phyloP scores from a whole-genome alignment of 2,113 vertebrate species.

The Apeltes quadracus region DNA sequence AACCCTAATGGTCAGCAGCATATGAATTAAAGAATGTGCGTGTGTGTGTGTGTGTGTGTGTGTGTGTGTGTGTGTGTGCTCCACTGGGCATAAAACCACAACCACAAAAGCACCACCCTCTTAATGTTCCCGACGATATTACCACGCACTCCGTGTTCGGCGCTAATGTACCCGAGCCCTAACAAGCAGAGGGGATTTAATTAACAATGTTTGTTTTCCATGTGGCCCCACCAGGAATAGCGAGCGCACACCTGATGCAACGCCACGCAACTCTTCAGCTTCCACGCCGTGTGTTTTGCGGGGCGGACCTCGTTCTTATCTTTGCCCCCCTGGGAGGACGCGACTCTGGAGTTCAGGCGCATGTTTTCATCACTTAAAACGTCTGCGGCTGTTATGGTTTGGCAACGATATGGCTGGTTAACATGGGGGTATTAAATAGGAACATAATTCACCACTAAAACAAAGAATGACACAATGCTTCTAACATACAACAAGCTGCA shows the following conservation, averaged over 20 bases:
- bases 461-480: background rate
- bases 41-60: too few relatives aligned
- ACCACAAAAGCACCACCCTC: conserved; percentile 48
- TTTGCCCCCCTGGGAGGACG: conserved; percentile 31
- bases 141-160: conserved; percentile 40
- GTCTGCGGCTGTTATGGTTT: background rate
- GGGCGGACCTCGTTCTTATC: conserved; percentile 33
- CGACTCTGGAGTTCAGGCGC: conserved; percentile 21
- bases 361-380: conserved; percentile 40
- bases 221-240: conserved; percentile 71
- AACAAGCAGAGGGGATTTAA: conserved; percentile 83
- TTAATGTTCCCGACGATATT: conserved; percentile 49
- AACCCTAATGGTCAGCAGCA: conserved; percentile 30
- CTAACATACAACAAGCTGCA: background rate
- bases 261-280: conserved; percentile 76
- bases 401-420: background rate
- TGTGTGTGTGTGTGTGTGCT: background rate
- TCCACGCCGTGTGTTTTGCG: conserved; percentile 57
- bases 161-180: conserved; percentile 63
- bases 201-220: conserved; percentile 83
- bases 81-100: conserved; percentile 53
- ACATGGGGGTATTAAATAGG: background rate
- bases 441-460: background rate
- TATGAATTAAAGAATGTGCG: conserved; percentile 27
- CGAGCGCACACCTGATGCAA: conserved; percentile 81